Evolutionary conservation across 1,140 invertebrate species (phyloP), one percentile per base, ranked within the genome.

Genomic region (Anastrepha ludens): DNA sequence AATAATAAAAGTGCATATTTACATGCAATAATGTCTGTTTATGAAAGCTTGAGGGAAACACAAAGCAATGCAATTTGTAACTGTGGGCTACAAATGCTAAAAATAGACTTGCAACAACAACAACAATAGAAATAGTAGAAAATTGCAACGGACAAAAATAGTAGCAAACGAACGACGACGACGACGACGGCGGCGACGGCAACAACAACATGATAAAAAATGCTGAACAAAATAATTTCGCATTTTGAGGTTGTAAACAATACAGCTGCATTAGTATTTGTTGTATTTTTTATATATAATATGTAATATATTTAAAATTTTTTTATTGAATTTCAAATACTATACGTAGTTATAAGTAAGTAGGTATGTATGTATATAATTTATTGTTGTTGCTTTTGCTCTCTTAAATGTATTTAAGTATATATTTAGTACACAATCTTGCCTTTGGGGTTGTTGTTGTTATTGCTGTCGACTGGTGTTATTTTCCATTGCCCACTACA

Each of bases 21-120:
- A 29, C 29, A 29, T 29, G 29, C 29, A 29, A 29, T 29, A 11
- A 55, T 55, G 50, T 55, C 5, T 55, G 50, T 29, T 29, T 55
- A 55, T 55, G 50, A 55, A 0, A 55, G 50, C 50, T 55, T 55
- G 50, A 55, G 50, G 6, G 2, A 15, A 67, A n/a, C 29, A 29
- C 0, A 39, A 20, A 41, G 5, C 29, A 67, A 67, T 67, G 64
- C 64, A 29, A 67, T 29, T 29, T 29, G 29, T 20, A 67, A 20
- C 64, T 67, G 64, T 67, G 64, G 64, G 64, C 64, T 67, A 39
- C 8, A 41, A 67, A 67, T 67, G 20, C 64, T 67, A 67, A 39
- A 67, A 67, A 67, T 67, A 67, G 39, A 67, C 39, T 67, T 3
- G 9, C 64, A 67, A 67, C 64, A 67, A 67, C 29, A 67, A 67